A percentile compares a stretch with the other conserved stretches of the same genome.
Conservation (phyloP, 92 coral and sea anemone species). For the Bergia sp. region DNA sequence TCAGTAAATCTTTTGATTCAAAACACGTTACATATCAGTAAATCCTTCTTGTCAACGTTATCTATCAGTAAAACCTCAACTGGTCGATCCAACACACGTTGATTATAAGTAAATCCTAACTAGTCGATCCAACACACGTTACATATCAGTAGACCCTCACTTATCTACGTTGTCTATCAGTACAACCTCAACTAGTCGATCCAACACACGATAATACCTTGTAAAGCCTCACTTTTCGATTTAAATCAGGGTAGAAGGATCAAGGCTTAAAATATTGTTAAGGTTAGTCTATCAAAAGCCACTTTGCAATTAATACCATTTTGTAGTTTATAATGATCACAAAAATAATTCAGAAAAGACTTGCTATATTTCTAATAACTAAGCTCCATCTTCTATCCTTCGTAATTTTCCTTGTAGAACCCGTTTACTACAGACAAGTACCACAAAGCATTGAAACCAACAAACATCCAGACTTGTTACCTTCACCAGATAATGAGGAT, state of each 20-base stretch:
- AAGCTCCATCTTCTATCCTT: background rate
- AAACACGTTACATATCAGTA: background rate
- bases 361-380: background rate
- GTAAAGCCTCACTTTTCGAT: too few relatives aligned
- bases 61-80: background rate
- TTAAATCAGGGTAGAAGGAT: too few relatives aligned
- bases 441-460: conserved; percentile 71
- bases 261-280: too few relatives aligned
- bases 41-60: background rate
- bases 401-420: conserved; percentile 41
- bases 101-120: conserved; percentile 66
- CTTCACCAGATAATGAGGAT: conserved; percentile 48
- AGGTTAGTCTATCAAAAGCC: background rate
- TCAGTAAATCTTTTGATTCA: background rate
- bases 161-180: background rate
- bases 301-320: too few relatives aligned
- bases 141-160: background rate
- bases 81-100: conserved; percentile 14
- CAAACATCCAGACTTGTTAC: conserved; percentile 56
- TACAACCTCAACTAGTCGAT: background rate
- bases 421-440: conserved; percentile 80
- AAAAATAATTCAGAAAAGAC: background rate
- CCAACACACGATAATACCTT: background rate
- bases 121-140: conserved; percentile 8
- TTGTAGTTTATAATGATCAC: background rate